A percentile compares a stretch with the other conserved stretches of the same genome.
Evolutionary conservation across 2,113 vertebrate species (phyloP).

Genomic region (Jaculus jaculus): DNA sequence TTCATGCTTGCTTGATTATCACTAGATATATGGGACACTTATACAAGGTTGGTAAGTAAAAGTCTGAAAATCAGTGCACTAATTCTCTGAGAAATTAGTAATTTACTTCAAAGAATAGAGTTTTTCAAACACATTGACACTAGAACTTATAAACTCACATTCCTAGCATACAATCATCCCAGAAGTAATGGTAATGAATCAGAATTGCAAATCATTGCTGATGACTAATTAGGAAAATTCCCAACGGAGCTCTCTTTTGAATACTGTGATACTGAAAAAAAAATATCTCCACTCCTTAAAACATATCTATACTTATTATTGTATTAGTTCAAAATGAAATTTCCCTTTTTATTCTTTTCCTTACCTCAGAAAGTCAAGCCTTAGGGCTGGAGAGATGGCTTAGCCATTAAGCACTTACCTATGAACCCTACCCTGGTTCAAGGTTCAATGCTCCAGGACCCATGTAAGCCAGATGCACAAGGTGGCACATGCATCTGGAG

Average conservation of each 20-base stretch:
- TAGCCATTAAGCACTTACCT: too few species aligned
- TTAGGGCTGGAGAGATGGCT: too few species aligned
- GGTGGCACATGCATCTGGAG: too few species aligned
- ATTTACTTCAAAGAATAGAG: not conserved
- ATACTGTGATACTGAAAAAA: not conserved
- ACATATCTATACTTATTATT: not conserved
- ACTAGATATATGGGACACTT: not conserved
- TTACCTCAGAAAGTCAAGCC: not conserved
- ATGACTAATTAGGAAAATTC: not conserved
- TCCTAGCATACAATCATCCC: not conserved
- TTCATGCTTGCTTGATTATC: not conserved
- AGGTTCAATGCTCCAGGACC: too few species aligned
- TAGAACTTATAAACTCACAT: not conserved
- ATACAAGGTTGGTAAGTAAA: not conserved
- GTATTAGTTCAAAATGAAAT: not conserved
- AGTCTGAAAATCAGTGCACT: not conserved
- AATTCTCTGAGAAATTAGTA: not conserved
- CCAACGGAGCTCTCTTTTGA: constrained; percentile 1
- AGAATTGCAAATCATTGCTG: not conserved
- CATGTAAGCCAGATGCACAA: too few species aligned
- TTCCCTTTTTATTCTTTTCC: not conserved
- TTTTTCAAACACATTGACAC: not conserved
- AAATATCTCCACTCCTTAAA: not conserved
- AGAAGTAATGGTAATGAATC: not conserved
- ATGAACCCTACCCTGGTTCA: too few species aligned